Conservation (phyloP, 1,140 invertebrate species). For the Cotesia chilonis region DNA sequence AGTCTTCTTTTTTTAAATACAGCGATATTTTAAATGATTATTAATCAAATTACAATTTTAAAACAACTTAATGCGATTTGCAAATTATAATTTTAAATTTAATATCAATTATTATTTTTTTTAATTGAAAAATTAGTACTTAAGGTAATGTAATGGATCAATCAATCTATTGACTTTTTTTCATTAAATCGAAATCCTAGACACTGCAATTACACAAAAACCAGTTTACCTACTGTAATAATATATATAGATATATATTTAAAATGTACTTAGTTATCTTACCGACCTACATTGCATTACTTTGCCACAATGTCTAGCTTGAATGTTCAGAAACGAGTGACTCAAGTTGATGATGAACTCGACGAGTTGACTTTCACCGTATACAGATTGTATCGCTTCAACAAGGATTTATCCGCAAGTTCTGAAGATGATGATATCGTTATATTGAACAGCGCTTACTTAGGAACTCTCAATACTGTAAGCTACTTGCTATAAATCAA, state of each 20-base stretch:
- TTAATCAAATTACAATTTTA: too few relatives aligned
- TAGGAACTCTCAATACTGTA: constrained; percentile 43
- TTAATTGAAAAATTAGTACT: too few relatives aligned
- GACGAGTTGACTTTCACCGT: constrained; percentile 44
- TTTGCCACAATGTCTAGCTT: constrained; percentile 36
- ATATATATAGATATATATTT: neutral
- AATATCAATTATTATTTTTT: too few relatives aligned
- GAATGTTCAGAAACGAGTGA: constrained; percentile 34
- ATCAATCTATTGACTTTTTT: neutral
- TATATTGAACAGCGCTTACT: constrained; percentile 46
- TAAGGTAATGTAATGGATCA: neutral
- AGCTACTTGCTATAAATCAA: constrained; percentile 22
- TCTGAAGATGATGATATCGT: constrained; percentile 40
- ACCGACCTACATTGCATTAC: constrained; percentile 3
- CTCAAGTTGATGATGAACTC: constrained; percentile 31
- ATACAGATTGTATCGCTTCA: constrained; percentile 40
- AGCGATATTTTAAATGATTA: too few relatives aligned
- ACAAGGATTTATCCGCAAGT: constrained; percentile 35
- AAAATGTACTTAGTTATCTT: neutral
- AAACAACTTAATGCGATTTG: too few relatives aligned
- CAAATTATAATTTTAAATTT: too few relatives aligned
- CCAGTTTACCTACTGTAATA: neutral
- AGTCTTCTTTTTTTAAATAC: too few relatives aligned
- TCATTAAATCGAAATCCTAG: neutral
- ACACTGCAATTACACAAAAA: constrained; percentile 10